Percentiles rank a stretch among this genome's conserved stretches.
Evolutionary conservation across 2,888 invertebrate genomes (phyloP).

Genomic region (Acanthosepion pharaonis): DNA sequence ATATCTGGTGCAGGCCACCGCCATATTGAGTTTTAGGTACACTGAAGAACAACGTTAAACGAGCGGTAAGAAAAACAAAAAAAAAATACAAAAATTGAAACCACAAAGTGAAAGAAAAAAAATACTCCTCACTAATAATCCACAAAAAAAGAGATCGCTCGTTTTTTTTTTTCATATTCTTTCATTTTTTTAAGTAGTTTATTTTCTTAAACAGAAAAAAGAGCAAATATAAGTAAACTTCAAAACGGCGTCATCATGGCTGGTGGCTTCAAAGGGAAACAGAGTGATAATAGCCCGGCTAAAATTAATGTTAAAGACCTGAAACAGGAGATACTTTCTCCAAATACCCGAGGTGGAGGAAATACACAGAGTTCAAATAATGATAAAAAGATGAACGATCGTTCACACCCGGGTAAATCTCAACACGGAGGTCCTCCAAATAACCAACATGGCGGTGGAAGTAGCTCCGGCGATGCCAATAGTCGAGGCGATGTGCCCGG

Average conservation of each 20-base stretch:
- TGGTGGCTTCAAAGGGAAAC: slow-evolving; percentile 38
- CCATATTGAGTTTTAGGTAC: neutral
- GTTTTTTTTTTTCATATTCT: neutral
- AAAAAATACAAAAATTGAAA: neutral
- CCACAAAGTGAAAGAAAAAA: no score
- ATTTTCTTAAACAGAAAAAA: neutral
- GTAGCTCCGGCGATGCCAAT: neutral
- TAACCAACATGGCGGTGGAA: neutral
- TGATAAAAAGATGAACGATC: slow-evolving; percentile 3
- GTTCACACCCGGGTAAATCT: neutral
- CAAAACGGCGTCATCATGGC: slow-evolving; percentile 36
- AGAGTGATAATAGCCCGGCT: neutral
- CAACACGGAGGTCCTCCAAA: neutral
- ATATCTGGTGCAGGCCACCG: slow-evolving; percentile 5
- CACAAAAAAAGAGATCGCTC: neutral
- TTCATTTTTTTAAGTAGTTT: neutral
- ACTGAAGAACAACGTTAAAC: neutral
- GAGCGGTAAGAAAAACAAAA: neutral
- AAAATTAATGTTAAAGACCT: neutral
- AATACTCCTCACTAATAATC: neutral
- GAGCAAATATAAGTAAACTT: neutral
- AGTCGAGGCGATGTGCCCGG: neutral
- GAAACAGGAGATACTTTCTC: slow-evolving; percentile 17
- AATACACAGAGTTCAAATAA: neutral
- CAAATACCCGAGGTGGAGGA: neutral